Evolutionary conservation across 2,797 vertebrate species (phyloP).

Genomic region (Pangasius macronema): DNA sequence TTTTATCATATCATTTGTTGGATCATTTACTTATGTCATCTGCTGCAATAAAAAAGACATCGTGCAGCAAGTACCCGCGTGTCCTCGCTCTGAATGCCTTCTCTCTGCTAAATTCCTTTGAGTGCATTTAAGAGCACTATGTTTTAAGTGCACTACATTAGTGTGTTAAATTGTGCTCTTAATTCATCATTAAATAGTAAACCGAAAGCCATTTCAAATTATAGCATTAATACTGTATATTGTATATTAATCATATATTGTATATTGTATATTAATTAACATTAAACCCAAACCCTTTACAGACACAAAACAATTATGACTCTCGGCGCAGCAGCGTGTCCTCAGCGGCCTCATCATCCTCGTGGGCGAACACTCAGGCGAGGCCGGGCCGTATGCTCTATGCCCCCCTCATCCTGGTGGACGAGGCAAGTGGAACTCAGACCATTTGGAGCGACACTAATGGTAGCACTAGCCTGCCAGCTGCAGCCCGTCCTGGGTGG

Average conservation of each 20-base stretch:
- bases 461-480: slow-evolving; percentile 71
- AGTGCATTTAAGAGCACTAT: not conserved
- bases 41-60: not conserved
- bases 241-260: too few relatives aligned
- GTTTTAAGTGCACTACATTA: not conserved
- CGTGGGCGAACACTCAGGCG: slow-evolving; percentile 81
- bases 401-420: slow-evolving; percentile 85
- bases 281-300: not conserved
- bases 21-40: not conserved
- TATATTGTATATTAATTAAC: not conserved
- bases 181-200: not conserved
- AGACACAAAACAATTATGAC: slow-evolving; percentile 68
- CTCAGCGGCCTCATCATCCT: slow-evolving; percentile 67
- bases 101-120: not conserved
- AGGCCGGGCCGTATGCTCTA: slow-evolving; percentile 82
- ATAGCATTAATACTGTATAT: not conserved
- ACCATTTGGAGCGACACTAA: slow-evolving; percentile 52
- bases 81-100: not conserved
- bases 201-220: not conserved
- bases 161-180: not conserved
- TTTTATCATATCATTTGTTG: not conserved
- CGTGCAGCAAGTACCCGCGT: not conserved
- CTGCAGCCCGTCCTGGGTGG: slow-evolving; percentile 78
- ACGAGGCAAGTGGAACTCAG: slow-evolving; percentile 72
- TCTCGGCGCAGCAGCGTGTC: slow-evolving; percentile 65